Evolutionary conservation across 2,888 invertebrate genomes (phyloP).

Genomic region (Endotricha flammealis): DNA sequence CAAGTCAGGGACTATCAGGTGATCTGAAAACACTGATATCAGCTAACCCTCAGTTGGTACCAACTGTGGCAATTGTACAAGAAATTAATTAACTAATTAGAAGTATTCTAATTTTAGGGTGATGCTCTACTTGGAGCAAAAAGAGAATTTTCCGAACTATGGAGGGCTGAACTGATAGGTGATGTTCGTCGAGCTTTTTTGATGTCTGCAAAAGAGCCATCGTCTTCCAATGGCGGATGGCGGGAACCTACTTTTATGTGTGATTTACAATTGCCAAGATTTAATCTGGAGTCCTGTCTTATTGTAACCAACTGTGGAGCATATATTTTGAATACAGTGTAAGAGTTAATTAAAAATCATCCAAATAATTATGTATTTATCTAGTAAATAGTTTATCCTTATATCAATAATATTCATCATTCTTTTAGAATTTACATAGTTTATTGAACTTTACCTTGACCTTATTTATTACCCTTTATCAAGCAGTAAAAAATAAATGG

Average conservation of each 20-base stretch:
- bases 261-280: constrained; percentile 62
- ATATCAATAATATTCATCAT: too few species aligned
- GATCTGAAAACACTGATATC: too few species aligned
- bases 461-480: too few species aligned
- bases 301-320: constrained; percentile 75
- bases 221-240: constrained; percentile 43
- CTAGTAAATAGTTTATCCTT: too few species aligned
- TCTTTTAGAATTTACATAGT: too few species aligned
- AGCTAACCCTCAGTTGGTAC: too few species aligned
- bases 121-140: constrained; percentile 51
- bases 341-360: constrained; percentile 37
- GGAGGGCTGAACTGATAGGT: constrained; percentile 63
- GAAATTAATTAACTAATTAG: too few species aligned
- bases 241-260: constrained; percentile 64
- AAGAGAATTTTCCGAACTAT: constrained; percentile 55
- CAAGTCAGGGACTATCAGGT: too few species aligned
- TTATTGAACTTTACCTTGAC: too few species aligned
- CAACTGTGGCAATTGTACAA: neutral
- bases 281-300: constrained; percentile 69
- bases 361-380: too few species aligned
- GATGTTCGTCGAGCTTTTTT: constrained; percentile 52
- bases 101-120: constrained; percentile 50
- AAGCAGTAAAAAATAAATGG: too few species aligned
- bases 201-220: constrained; percentile 51
- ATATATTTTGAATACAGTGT: constrained; percentile 75